Evolutionary conservation across 92 coral and sea anemone species (phyloP), one percentile per base, ranked within the genome.

Genomic region (Heliopora coerulea): DNA sequence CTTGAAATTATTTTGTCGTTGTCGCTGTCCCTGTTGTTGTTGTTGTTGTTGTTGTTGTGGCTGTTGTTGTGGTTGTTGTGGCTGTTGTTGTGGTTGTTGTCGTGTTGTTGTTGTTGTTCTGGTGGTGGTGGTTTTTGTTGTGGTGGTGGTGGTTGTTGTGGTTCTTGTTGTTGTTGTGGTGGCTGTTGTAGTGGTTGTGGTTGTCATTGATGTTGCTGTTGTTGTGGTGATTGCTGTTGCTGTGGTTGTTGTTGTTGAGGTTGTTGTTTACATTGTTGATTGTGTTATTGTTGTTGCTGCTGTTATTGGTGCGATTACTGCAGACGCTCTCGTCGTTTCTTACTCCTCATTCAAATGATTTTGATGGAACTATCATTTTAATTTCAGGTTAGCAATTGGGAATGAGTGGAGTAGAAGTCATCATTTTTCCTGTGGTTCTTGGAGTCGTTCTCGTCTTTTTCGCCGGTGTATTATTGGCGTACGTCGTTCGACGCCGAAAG

Each of bases 51-150:
- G 42, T 4, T 37, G 42, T 37, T 37, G 42, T 37, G 4, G 42
- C 11, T 37, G 6, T 11, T 37, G 42, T 11, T 37, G 42, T 11
- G 4, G 42, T 11, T 37, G 42, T 37, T 37, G 42, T 11, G 4
- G 80, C 61, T 31, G 31, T 31, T 20, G 90, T 74, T 82, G 88
- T 83, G 29, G 25, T 56, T 57, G 28, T 37, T 14, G 23, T 27
- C 26, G 27, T 52, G 26, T 28, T 17, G 61, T 28, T 70, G 21
- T 21, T 49, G 31, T 24, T 50, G 58, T 6, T 49, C 23, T 24
- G 29, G n/a, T 49, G n/a, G n/a, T 50, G 57, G 24, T 49, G n/a
- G 9, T 29, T 31, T 23, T 18, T 31, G 54, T 33, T 26, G 13
- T 11, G 8, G 2, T 3, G 10, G 12, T 15, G 10, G 12, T 15